These are phyloP conservation scores for Tetramorium simillimum DNA, from an alignment of 1,140 invertebrate genomes.

Conservation along the genomic window DNA sequence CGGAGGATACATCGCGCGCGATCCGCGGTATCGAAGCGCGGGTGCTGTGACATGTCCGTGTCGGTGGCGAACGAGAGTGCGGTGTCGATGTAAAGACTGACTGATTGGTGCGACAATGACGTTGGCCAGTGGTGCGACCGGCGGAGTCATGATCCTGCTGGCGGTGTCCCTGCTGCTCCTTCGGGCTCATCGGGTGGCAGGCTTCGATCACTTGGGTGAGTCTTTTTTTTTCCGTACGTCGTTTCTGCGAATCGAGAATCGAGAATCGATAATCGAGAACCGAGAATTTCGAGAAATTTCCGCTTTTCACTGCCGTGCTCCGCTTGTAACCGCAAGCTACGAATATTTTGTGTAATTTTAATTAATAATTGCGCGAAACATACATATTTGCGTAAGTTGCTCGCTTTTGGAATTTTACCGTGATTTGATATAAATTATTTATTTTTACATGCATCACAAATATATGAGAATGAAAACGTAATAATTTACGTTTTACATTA, in stretches of 20 bases:
- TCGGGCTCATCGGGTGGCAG: constrained; percentile 56
- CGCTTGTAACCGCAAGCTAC: neutral
- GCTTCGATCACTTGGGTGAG: constrained; percentile 76
- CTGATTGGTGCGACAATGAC: constrained; percentile 29
- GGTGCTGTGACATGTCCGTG: constrained; percentile 50
- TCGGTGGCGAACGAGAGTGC: constrained; percentile 19
- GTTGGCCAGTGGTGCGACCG: neutral
- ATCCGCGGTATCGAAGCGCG: neutral
- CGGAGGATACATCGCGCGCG: neutral
- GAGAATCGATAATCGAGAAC: neutral
- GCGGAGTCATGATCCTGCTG: constrained; percentile 67
- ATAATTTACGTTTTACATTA: too few species aligned
- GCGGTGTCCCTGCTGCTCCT: constrained; percentile 65
- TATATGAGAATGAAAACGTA: too few species aligned
- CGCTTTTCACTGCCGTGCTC: neutral
- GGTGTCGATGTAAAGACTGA: neutral
- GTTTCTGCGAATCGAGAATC: neutral
- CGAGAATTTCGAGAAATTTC: neutral
- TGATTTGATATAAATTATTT: neutral
- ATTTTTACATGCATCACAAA: neutral
- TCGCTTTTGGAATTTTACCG: neutral
- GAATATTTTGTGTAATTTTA: neutral
- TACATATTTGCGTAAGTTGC: neutral
- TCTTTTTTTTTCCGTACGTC: neutral
- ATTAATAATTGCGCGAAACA: neutral